These are phyloP conservation scores for Acipenser transmontanus DNA, from an alignment of 2,797 vertebrate genomes.

Conservation along the genomic window DNA sequence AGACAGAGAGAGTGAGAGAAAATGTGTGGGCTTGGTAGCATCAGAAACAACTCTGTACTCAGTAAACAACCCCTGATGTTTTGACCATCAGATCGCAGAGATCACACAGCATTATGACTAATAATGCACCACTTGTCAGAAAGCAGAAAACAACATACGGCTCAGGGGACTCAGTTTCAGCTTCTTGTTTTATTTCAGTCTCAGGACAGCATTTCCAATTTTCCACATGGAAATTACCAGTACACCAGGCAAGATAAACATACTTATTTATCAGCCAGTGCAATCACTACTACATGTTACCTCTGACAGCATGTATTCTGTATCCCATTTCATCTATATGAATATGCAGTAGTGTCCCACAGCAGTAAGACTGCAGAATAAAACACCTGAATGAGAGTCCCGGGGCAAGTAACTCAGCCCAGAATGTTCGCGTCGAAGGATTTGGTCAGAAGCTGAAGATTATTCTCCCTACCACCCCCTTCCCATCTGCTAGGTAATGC, in stretches of 20 bases:
- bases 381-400: slow-evolving; percentile 31
- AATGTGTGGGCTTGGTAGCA: too few species aligned
- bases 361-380: slow-evolving; percentile 52
- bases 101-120: not conserved
- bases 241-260: too few species aligned
- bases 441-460: too few species aligned
- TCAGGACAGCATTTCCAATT: slow-evolving; percentile 28
- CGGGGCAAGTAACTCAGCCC: slow-evolving; percentile 9
- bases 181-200: not conserved
- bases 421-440: too few species aligned
- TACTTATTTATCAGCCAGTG: too few species aligned
- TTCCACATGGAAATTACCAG: slow-evolving; percentile 27
- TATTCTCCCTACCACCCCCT: too few species aligned
- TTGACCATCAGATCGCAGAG: slow-evolving; percentile 1
- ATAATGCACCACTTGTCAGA: slow-evolving; percentile 1
- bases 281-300: not conserved
- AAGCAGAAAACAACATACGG: not conserved
- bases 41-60: not conserved
- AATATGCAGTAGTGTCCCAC: slow-evolving; percentile 6
- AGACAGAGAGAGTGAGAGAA: too few species aligned
- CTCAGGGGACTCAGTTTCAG: not conserved
- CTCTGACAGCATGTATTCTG: slow-evolving; percentile 18
- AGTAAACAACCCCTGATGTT: slow-evolving; percentile 8
- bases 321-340: slow-evolving; percentile 1
- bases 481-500: too few species aligned